Evolutionary conservation across 2,113 vertebrate species (phyloP), one percentile per base, ranked within the genome.

Genomic region (Dendrocopos noguchii): DNA sequence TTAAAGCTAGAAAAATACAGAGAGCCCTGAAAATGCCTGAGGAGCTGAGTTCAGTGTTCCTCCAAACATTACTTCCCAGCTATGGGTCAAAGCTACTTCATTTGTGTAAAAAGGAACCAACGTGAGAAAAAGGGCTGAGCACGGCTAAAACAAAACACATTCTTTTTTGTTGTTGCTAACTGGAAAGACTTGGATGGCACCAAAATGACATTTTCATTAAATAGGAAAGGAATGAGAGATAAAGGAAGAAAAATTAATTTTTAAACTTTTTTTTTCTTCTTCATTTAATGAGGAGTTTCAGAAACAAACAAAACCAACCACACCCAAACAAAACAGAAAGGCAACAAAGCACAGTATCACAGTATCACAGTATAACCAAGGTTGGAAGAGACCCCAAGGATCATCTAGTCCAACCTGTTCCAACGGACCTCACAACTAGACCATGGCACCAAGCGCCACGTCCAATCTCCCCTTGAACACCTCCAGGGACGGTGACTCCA

Each of bases 1-100:
- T 93, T 93, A 44, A 44, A 87, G 33, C 52, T 80, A 28, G 56
- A 85, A 94, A 94, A 91, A 82, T 42, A 85, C 60, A 83, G 53
- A 86, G 13, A 67, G 55, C 68, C 80, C 66, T 95, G 72, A 74
- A 94, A 93, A 85, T 29, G 19, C 76, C 80, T 60, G 81, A 93
- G 47, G 29, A 91, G 6, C 24, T 1, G 1, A 55, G 20, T 60
- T 80, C 36, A 34, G 1, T 10, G 44, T 88, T 15, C 80, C 42
- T 83, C 68, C 60, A 93, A 76, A 67, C 21, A 60, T 36, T 74
- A 29, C 36, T 44, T 47, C 42, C 76, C 64, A 33, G 47, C 33
- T 85, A 52, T 3, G 21, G 34, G 33, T 76, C 65, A 91, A 80
- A 94, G 74, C 18, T 14, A 55, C 39, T 87, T 80, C 20, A n/a